These are phyloP conservation scores for Halichondria panicea DNA, from an alignment of 37 sponge, comb jelly and placozoan genomes.

Conservation along the genomic window DNA sequence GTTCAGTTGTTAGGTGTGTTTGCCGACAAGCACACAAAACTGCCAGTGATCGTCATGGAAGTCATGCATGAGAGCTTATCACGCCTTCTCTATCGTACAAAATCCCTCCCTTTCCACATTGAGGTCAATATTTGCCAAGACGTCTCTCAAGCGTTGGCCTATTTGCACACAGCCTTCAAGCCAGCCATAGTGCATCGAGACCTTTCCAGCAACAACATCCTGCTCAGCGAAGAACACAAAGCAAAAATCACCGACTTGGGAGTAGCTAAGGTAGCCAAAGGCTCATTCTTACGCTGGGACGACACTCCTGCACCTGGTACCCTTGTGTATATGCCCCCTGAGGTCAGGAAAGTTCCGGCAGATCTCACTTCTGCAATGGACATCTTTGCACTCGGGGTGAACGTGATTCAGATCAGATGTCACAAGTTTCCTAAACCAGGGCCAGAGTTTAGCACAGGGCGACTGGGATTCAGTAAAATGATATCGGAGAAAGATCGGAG, in stretches of 20 bases:
- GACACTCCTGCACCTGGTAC: conserved; percentile 58
- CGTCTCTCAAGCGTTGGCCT: conserved; percentile 43
- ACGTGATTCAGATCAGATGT: conserved; percentile 35
- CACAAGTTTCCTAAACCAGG: conserved; percentile 50
- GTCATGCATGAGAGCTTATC: conserved; percentile 45
- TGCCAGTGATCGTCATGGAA: conserved; percentile 63
- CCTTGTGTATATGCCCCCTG: conserved; percentile 53
- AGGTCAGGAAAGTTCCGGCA: conserved; percentile 36
- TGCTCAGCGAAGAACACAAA: conserved; percentile 16
- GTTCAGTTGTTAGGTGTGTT: conserved; percentile 41
- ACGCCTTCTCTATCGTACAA: conserved; percentile 21
- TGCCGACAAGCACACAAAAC: conserved; percentile 21
- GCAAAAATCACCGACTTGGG: conserved; percentile 61
- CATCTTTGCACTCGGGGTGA: conserved; percentile 49
- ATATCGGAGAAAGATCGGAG: conserved; percentile 46
- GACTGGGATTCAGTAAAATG: conserved; percentile 33
- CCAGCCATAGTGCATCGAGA: conserved; percentile 60
- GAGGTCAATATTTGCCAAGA: conserved; percentile 57
- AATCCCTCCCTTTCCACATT: conserved; percentile 32
- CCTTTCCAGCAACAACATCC: conserved; percentile 54
- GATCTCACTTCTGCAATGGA: conserved; percentile 50
- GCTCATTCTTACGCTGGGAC: conserved; percentile 26
- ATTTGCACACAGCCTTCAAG: conserved; percentile 34
- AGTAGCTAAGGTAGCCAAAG: conserved; percentile 46
- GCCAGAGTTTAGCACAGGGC: conserved; percentile 19